These are phyloP conservation scores for Leuciscus idus DNA, from an alignment of 2,113 vertebrate genomes.

Conservation along the genomic window DNA sequence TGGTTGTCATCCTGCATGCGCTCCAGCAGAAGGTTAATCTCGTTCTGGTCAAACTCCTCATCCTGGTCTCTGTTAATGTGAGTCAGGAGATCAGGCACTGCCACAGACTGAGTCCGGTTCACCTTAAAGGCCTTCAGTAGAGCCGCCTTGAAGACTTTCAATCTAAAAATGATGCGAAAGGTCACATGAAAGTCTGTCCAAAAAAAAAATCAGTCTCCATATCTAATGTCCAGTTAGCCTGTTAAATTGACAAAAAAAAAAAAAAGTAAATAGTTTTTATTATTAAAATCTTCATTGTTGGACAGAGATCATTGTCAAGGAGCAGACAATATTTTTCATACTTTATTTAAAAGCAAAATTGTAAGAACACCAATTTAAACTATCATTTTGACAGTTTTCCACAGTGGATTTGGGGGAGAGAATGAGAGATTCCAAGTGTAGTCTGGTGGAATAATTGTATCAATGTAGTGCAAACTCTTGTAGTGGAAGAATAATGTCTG, in stretches of 20 bases:
- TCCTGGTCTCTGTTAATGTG: slow-evolving; percentile 63
- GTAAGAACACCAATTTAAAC: too few relatives aligned
- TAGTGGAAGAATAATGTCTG: background rate
- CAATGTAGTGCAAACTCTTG: background rate
- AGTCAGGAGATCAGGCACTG: slow-evolving; percentile 61
- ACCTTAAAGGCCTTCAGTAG: slow-evolving; percentile 68
- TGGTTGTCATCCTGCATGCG: slow-evolving; percentile 74
- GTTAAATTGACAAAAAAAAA: too few relatives aligned
- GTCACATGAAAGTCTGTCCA: background rate
- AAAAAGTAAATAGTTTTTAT: too few relatives aligned
- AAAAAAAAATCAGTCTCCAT: background rate
- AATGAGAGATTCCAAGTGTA: too few relatives aligned
- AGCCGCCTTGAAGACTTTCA: slow-evolving; percentile 70
- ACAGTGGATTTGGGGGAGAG: too few relatives aligned
- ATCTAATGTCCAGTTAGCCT: background rate
- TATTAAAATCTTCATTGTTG: too few relatives aligned
- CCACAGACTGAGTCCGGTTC: slow-evolving; percentile 67
- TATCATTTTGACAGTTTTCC: too few relatives aligned
- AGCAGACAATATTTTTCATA: too few relatives aligned
- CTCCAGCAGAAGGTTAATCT: slow-evolving; percentile 65
- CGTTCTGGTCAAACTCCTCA: slow-evolving; percentile 60
- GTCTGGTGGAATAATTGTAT: too few relatives aligned
- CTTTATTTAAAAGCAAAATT: too few relatives aligned
- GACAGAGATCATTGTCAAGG: too few relatives aligned
- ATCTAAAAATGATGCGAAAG: slow-evolving; percentile 39